Evolutionary conservation across 2,888 invertebrate species (phyloP).

Genomic region (Psylliodes chrysocephalus): DNA sequence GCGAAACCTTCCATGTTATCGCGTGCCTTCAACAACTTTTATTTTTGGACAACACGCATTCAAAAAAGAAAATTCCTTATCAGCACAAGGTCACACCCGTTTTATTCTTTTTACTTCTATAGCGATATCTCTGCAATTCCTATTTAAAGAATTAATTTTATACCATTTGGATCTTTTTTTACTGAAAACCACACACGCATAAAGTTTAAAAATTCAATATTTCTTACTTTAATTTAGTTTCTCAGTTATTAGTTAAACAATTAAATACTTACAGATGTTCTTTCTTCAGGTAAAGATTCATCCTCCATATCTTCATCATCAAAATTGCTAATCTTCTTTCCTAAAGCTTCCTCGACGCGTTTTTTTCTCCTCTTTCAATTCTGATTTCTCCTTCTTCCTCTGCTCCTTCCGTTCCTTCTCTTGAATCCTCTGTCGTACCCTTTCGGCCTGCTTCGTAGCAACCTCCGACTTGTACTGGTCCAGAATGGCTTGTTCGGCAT

Average conservation of each 20-base stretch:
- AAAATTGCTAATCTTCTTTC: conserved; percentile 65
- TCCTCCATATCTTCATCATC: conserved; percentile 69
- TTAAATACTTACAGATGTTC: conserved; percentile 49
- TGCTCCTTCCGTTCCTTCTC: conserved; percentile 86
- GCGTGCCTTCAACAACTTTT: not conserved
- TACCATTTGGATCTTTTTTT: too few species aligned
- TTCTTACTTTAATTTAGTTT: too few species aligned
- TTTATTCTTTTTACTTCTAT: too few species aligned
- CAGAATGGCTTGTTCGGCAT: conserved; percentile 87
- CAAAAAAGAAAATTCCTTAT: not conserved
- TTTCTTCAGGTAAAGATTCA: conserved; percentile 62
- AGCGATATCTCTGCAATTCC: too few species aligned
- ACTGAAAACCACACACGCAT: too few species aligned
- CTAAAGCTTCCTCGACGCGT: conserved; percentile 72
- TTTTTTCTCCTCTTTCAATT: conserved; percentile 84
- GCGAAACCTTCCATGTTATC: not conserved
- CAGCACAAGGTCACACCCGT: not conserved
- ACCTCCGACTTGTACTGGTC: conserved; percentile 90
- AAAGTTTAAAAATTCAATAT: too few species aligned
- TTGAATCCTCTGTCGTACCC: conserved; percentile 78
- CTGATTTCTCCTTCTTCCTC: conserved; percentile 81
- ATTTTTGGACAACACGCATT: not conserved
- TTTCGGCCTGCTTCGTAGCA: conserved; percentile 80
- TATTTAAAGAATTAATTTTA: too few species aligned
- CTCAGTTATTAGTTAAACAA: too few species aligned